Base-by-base conservation (phyloP, 2,797 vertebrate genomes). In the Chelon labrosus region DNA sequence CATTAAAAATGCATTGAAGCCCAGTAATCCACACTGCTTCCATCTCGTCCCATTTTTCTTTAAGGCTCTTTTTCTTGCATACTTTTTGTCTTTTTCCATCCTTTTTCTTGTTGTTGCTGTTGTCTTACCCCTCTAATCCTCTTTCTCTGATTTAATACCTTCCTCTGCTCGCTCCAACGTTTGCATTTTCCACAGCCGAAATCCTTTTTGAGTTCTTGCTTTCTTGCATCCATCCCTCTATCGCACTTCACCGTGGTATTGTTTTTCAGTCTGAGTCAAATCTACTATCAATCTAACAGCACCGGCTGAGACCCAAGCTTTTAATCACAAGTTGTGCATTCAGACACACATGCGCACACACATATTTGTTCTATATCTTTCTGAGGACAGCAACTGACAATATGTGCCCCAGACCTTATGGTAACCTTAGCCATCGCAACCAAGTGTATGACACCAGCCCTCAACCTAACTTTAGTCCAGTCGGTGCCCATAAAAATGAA, bases 261-360 rank as follows among this genome's bases (percentile, higher is more conserved):
- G 57, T 70, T 81, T 77, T 77, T 31, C 75, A 73, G 52, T 70
- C 46, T 19, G 38, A 64, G 68, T 75, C 57, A 73, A 82, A 83
- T 82, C 63, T 65, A 37, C 31, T 81, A 75, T 83, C 73, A 66
- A 85, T 84, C 41, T n/a, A 35, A 54, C 51, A 60, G 71, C 27
- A 54, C 42, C 69, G 52, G 13, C 56, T 72, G 41, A 54, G 61
- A 78, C 41, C 16, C 9, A 22, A 20, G 65, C 19, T 65, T 84
- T 85, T 77, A 71, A 87, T 87, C 79, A 85, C 31, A 73, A n/a
- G 41, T 52, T 49, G 20, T 3, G 2, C 27, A 22, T 63, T 54
- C 49, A 35, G 52, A 60, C 41, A 37, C 19, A 66, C 17, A 25
- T 0, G 54, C 41, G 54, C 27, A 31, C 42, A 27, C 22, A 27